Evolutionary conservation across 2,113 vertebrate genomes (phyloP).

Genomic region (Neogale vison): DNA sequence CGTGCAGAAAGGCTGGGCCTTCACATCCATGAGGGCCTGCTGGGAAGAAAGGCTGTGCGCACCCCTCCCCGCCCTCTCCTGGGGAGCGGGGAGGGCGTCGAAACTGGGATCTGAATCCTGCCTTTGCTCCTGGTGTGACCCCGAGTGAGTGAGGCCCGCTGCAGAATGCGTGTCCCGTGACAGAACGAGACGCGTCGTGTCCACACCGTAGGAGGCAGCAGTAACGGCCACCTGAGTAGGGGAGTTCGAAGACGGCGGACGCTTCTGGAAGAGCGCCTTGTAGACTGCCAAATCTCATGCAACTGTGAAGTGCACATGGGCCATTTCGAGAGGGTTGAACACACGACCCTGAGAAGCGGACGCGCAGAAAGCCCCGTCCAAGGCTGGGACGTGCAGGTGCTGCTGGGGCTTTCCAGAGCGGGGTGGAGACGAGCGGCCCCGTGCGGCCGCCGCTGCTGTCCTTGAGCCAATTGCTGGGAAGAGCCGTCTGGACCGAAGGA

Average conservation of each 20-base stretch:
- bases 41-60: too few relatives aligned
- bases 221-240: background rate
- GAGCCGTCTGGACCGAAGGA: background rate
- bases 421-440: background rate
- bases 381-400: background rate
- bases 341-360: background rate
- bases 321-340: background rate
- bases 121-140: background rate
- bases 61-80: too few relatives aligned
- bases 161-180: background rate
- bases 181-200: background rate
- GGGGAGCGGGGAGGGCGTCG: too few relatives aligned
- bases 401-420: background rate
- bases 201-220: background rate
- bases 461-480: background rate
- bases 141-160: background rate
- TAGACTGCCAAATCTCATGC: background rate
- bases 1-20: background rate
- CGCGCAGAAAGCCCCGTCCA: background rate
- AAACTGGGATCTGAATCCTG: too few relatives aligned
- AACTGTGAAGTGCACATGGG: background rate
- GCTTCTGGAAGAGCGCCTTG: background rate
- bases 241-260: background rate
- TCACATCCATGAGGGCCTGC: too few relatives aligned
- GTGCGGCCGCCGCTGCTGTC: accelerated